Conservation (phyloP, 2,113 vertebrate species). For the Dermatemys mawii region DNA sequence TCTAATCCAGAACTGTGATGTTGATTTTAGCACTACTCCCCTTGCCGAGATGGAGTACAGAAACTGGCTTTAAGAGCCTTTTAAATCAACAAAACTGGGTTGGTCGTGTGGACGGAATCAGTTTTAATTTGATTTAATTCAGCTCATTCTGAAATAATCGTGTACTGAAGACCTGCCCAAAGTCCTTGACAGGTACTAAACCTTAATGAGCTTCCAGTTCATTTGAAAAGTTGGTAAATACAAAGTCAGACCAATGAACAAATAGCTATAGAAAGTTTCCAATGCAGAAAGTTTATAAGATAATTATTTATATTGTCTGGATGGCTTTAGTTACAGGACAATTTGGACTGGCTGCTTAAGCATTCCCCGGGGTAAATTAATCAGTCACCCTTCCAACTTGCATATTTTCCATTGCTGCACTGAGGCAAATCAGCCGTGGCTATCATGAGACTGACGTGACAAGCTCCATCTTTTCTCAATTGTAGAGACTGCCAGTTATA, state of each 20-base stretch:
- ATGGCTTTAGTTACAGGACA: conserved; percentile 60
- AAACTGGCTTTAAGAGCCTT: no score
- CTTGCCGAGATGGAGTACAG: no score
- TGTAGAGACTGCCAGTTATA: neutral
- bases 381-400: conserved; percentile 22
- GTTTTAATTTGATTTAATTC: no score
- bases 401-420: conserved; percentile 42
- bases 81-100: no score
- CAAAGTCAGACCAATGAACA: conserved; percentile 50
- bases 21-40: no score
- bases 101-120: no score
- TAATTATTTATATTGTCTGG: conserved; percentile 69
- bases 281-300: conserved; percentile 37
- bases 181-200: conserved; percentile 66
- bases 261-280: conserved; percentile 59
- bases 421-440: conserved; percentile 16
- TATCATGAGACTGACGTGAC: conserved; percentile 40
- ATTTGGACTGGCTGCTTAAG: conserved; percentile 56
- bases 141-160: no score
- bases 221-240: conserved; percentile 26
- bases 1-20: no score
- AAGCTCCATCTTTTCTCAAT: conserved; percentile 15
- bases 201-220: conserved; percentile 61
- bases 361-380: conserved; percentile 23
- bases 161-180: no score